A percentile compares a stretch with the other conserved stretches of the same genome.
Evolutionary conservation across 2,113 vertebrate genomes (phyloP).

Genomic region (Leiothrix lutea): DNA sequence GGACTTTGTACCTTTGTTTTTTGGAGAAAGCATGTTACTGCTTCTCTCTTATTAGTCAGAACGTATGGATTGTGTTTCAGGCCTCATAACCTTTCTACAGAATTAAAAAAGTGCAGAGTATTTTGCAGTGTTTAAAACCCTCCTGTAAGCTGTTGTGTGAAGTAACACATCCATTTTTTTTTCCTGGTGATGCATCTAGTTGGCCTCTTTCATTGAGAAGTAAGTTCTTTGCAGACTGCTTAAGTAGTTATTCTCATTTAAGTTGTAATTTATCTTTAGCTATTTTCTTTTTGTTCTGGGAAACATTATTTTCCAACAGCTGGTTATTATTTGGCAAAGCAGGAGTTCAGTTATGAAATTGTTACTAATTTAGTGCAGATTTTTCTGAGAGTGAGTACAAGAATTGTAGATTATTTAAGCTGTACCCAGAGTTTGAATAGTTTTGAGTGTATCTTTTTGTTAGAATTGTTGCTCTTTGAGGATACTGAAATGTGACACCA

Average conservation of each 20-base stretch:
- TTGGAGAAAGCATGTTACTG: not conserved
- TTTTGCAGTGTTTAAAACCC: not conserved
- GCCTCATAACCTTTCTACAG: not conserved
- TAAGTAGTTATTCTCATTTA: not conserved
- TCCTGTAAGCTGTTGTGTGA: not conserved
- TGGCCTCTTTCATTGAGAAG: not conserved
- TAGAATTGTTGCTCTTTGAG: not conserved
- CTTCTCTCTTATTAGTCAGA: not conserved
- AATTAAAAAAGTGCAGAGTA: not conserved
- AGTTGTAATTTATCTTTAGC: not conserved
- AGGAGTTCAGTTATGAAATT: conserved; percentile 4
- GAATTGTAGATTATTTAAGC: not conserved
- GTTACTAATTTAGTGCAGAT: not conserved
- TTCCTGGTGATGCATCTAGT: not conserved
- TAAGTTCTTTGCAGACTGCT: not conserved
- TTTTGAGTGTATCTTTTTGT: not conserved
- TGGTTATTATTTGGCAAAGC: not conserved
- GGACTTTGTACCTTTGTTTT: not conserved
- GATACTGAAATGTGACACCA: not conserved
- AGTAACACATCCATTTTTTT: not conserved
- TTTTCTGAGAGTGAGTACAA: not conserved
- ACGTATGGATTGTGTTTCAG: not conserved
- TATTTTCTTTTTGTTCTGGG: not conserved
- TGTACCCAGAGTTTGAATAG: not conserved
- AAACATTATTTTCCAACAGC: not conserved